Base-by-base conservation (phyloP, 2,797 vertebrate genomes). In the Capromys pilorides region DNA sequence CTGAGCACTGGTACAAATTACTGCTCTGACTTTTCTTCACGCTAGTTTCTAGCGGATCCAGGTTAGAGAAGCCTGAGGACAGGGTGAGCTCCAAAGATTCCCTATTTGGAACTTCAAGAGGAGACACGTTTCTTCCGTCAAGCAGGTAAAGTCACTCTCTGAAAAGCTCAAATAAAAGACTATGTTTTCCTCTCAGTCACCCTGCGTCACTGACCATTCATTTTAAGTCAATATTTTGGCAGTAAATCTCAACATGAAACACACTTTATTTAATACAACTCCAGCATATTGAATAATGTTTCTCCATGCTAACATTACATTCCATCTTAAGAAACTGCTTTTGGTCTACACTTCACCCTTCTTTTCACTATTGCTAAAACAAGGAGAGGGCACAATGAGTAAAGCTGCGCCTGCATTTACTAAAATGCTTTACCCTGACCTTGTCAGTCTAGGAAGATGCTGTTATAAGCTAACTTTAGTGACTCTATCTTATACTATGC, bases 1-100 rank as follows among this genome's bases (percentile, higher is more conserved):
- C 57, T 86, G 89, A 95, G 80, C 86, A 94, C 6, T 75, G 88
- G 79, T 93, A 94, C 79, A 95, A 96, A 93, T 94, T 81, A 96
- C 36, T 93, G 61, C 84, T 92, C 86, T 84, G 64, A 82, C 78
- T 92, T 77, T n/a, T 93, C 69, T 85, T 80, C 86, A 36, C 13
- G n/a, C 18, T 92, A 19, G 8, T 96, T 96, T 84, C 61, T 54
- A 59, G 66, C 59, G 14, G 39, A 90, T 19, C 10, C 12, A 57
- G 51, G 11, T 22, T 86, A 62, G 7, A 93, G 92, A 83, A 89
- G 93, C 69, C 66, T 0, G 51, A 71, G 22, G 92, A 95, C 16
- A 93, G 64, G 82, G 61, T 54, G 57, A 87, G 28, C 89, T 31
- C 73, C 0, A 1, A 88, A 86, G 67, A 59, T 49, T 92, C 69